Base-by-base conservation (phyloP, 1,140 invertebrate genomes). In the Drosophila obscura region DNA sequence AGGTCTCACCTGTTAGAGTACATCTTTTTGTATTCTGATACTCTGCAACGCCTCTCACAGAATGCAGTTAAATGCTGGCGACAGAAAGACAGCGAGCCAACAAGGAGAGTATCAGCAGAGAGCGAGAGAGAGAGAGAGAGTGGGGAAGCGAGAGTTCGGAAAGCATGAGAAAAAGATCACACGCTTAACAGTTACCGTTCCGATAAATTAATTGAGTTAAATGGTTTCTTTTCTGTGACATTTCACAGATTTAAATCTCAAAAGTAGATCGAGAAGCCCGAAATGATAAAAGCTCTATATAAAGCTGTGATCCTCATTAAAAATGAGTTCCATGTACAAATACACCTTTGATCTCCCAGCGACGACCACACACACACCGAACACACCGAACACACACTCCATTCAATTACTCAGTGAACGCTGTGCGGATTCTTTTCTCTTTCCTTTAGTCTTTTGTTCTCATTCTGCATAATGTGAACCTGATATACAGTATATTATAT, bases 381-480 rank as follows among this genome's bases (percentile, higher is more conserved):
- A 72, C 31, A 65, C 19, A 44, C 64, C 7, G 3, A 24, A 11
- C 9, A 11, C 31, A 53, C 4, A 35, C 51, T 13, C 31, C 31
- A 39, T 15, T 1, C 9, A 39, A 26, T 57, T 35, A 45, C 19
- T 55, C 26, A 19, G 46, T 76, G 55, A 75, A 53, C 46, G 44
- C 41, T 76, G 62, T 59, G 48, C 2, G 31, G 28, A 67, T 57
- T 73, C 50, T 73, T 74, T 77, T 69, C 74, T 69, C 55, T 74
- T 58, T 39, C 39, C 45, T 44, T 71, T 28, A 45, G 65, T 75
- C 83, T 72, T 88, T 88, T 79, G 79, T 43, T 28, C 9, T 35
- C 31, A 4, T 13, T 39, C 11, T 79, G 56, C 60, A 82, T 87
- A 87, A 88, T 85, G 69, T 78, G 75, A 87, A 73, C 31, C 62